These are phyloP conservation scores for Podarcis lilfordi DNA, from an alignment of 2,797 vertebrate genomes.

Conservation along the genomic window DNA sequence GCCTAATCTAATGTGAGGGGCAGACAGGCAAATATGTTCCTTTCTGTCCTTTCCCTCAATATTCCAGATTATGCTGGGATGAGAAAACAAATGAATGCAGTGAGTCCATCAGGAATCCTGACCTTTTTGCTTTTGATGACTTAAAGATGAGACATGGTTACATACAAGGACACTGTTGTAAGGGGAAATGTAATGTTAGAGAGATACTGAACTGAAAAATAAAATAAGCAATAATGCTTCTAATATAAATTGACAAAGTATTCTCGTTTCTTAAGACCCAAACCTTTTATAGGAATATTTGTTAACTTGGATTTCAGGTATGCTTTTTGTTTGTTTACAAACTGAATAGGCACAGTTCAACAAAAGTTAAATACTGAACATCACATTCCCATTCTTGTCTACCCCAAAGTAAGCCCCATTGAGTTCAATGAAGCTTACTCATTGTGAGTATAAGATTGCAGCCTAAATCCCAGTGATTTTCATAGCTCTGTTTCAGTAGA, in stretches of 20 bases:
- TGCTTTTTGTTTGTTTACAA: not conserved
- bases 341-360: not conserved
- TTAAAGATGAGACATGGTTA: slow-evolving; percentile 60
- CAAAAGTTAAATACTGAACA: not conserved
- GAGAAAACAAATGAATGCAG: slow-evolving; percentile 87
- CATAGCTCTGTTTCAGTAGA: not conserved
- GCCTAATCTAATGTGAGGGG: slow-evolving; percentile 64
- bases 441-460: too few relatives aligned
- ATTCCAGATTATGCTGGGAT: slow-evolving; percentile 76
- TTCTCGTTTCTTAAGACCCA: not conserved
- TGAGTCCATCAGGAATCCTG: slow-evolving; percentile 82
- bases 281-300: not conserved
- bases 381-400: not conserved
- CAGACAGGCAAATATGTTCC: slow-evolving; percentile 74
- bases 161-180: not conserved
- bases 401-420: not conserved
- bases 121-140: slow-evolving; percentile 57
- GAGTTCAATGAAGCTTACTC: too few relatives aligned
- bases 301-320: not conserved
- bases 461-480: not conserved
- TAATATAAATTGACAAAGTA: not conserved
- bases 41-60: slow-evolving; percentile 68
- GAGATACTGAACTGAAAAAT: not conserved
- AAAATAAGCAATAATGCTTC: not conserved
- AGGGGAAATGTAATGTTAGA: not conserved